Conservation (phyloP, 2,888 invertebrate genomes). For the Hemicrepidius hirtus region DNA sequence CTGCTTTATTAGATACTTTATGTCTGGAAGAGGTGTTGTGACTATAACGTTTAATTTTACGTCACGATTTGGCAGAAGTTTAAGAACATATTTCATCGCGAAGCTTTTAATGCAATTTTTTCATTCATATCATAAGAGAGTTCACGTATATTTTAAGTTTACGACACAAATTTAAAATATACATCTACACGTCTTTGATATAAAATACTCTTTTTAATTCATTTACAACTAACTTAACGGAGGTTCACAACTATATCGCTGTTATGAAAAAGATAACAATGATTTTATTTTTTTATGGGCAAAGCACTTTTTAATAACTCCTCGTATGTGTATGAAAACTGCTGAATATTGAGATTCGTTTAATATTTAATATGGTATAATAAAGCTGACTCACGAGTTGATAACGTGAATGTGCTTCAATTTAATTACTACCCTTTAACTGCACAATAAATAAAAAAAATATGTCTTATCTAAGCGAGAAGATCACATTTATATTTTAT, state of each 20-base stretch:
- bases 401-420: constrained; percentile 30
- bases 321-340: too few species aligned
- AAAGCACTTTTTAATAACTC: too few species aligned
- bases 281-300: too few species aligned
- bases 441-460: constrained; percentile 39
- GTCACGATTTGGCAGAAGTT: constrained; percentile 5
- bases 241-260: too few species aligned
- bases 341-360: neutral
- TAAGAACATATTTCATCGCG: constrained; percentile 5
- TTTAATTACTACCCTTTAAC: constrained; percentile 36
- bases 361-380: constrained; percentile 5
- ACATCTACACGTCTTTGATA: neutral
- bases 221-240: too few species aligned
- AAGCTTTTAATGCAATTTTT: neutral
- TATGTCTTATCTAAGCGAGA: constrained; percentile 39
- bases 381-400: constrained; percentile 22
- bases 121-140: neutral
- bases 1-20: too few species aligned
- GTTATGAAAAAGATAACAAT: too few species aligned
- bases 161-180: neutral
- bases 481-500: constrained; percentile 49
- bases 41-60: neutral
- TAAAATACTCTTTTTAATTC: too few species aligned
- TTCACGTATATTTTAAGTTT: neutral
- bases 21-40: too few species aligned